Evolutionary conservation across 2,113 vertebrate species (phyloP).

Genomic region (Corythoichthys intestinalis): DNA sequence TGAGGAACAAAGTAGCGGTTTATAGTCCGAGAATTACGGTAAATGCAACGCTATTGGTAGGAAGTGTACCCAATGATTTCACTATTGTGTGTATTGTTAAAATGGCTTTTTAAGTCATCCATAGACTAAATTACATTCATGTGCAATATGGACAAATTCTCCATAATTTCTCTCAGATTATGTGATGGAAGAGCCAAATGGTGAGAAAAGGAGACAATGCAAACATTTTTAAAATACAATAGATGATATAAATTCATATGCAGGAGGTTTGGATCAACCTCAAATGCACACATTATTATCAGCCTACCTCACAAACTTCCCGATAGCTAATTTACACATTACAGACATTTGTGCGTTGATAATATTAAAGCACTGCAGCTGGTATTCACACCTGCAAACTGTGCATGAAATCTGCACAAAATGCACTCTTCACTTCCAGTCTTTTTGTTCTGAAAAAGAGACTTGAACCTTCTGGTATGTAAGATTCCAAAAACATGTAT

Average conservation of each 20-base stretch:
- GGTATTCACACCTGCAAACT: background rate
- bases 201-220: constrained; percentile 24
- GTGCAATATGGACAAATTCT: constrained; percentile 2
- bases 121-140: background rate
- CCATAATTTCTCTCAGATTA: constrained; percentile 11
- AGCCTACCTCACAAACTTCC: background rate
- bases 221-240: constrained; percentile 13
- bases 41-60: background rate
- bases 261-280: constrained; percentile 5
- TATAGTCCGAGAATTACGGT: too few species aligned
- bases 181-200: background rate
- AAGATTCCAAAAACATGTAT: constrained; percentile 8
- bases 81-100: constrained; percentile 23
- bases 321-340: constrained; percentile 13
- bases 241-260: constrained; percentile 18
- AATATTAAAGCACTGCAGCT: constrained; percentile 16
- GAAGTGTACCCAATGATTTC: background rate
- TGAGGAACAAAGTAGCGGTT: too few species aligned
- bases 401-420: background rate
- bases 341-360: constrained; percentile 6
- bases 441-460: constrained; percentile 13
- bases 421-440: constrained; percentile 1
- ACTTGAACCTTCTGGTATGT: constrained; percentile 9
- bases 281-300: background rate
- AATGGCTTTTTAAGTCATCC: constrained; percentile 51